Base-by-base conservation (phyloP, 2,888 invertebrate species). In the Andrena minutula region DNA sequence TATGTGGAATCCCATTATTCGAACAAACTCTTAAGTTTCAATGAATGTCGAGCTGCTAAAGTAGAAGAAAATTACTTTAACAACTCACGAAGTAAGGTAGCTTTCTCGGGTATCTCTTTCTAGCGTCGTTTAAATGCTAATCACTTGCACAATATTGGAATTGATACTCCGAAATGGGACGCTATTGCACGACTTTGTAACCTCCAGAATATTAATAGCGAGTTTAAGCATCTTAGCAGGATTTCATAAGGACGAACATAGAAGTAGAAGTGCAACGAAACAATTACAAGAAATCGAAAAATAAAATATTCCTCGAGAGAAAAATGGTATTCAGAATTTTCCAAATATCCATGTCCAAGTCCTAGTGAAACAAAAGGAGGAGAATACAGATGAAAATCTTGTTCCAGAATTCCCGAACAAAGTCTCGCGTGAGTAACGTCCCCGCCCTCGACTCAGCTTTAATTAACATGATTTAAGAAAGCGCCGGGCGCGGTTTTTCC, bases 401-500 rank as follows among this genome's bases (percentile, higher is more conserved):
- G 7, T 60, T 30, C 1, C n/a, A 60, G 7, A 30, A 30, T 60
- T 58, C n/a, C 12, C 6, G 20, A 10, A 3, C 10, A n/a, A 26
- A 26, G 30, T 23, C 23, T 23, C 53, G n/a, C 2, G 35, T 1
- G 1, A 26, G 3, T 56, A 41, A 65, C 16, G 30, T 3, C 20
- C 0, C 23, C 20, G 20, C 12, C 23, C 23, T 23, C 64, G 28
- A 70, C 12, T 10, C 30, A 35, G 49, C n/a, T 66, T 53, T 49
- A 66, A 80, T 71, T 72, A 68, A 71, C 35, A 49, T 49, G 53
- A 63, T 63, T 61, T 51, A 60, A 64, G 26, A 26, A 35, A 23
- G 28, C 23, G 51, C 26, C 16, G 10, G 10, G n/a, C 56, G 8
- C 56, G 60, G 49, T 12, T n/a, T 32, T 49, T 66, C n/a, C 26